A percentile compares a stretch with the other conserved stretches of the same genome.
Evolutionary conservation across 2,113 vertebrate genomes (phyloP).

Genomic region (Oryzias celebensis): DNA sequence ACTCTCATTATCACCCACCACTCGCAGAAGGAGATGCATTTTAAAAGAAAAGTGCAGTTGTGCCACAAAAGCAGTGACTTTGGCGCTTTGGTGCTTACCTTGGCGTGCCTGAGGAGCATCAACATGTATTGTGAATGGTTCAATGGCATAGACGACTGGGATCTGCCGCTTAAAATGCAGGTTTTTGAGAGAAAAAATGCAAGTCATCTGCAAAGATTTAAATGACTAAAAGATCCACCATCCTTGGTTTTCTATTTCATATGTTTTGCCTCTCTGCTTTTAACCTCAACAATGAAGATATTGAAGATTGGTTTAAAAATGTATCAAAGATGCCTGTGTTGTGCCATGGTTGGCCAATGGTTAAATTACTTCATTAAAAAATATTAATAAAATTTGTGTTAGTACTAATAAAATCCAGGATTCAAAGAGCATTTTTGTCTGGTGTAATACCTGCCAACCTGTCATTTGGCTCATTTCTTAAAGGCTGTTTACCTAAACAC

Average conservation of each 20-base stretch:
- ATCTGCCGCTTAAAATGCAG: slow-evolving; percentile 27
- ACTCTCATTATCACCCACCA: slow-evolving; percentile 46
- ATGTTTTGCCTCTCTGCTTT: slow-evolving; percentile 3
- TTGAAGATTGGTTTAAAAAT: slow-evolving; percentile 11
- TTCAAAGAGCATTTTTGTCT: slow-evolving; percentile 19
- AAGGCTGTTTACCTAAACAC: slow-evolving; percentile 88
- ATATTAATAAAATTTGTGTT: neutral
- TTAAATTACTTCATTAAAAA: neutral
- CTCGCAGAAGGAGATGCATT: slow-evolving; percentile 51
- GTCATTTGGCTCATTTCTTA: slow-evolving; percentile 81
- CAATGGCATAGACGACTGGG: slow-evolving; percentile 19
- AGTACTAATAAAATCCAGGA: neutral
- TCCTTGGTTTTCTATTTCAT: neutral
- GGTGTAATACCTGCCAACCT: slow-evolving; percentile 72
- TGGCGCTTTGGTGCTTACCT: slow-evolving; percentile 47
- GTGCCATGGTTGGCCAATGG: too few relatives aligned
- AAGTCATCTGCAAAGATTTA: slow-evolving; percentile 19
- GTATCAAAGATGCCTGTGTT: neutral
- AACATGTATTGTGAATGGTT: slow-evolving; percentile 54
- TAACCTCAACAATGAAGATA: neutral
- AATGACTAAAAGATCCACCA: slow-evolving; percentile 21
- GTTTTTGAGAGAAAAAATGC: slow-evolving; percentile 11
- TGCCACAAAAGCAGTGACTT: slow-evolving; percentile 46
- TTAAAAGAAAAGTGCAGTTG: slow-evolving; percentile 38
- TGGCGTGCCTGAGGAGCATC: slow-evolving; percentile 43